These are phyloP conservation scores for Macrotus californicus DNA, from an alignment of 2,113 vertebrate genomes.

Conservation along the genomic window DNA sequence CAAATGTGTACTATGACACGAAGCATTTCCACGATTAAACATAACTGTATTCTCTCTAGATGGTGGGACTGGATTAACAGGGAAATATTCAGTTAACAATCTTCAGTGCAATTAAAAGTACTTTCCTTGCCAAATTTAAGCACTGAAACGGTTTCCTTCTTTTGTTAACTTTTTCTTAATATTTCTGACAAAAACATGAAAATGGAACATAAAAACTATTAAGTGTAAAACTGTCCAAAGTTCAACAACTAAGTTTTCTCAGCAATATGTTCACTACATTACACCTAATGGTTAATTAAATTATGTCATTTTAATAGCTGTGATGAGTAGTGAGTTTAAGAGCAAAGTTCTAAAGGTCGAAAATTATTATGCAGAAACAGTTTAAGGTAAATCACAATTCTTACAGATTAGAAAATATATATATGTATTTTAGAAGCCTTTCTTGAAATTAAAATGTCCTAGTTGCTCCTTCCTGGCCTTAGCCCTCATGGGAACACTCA, in stretches of 20 bases:
- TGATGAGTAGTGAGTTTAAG: not conserved
- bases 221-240: not conserved
- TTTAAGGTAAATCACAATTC: not conserved
- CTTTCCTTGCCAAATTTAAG: not conserved
- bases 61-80: not conserved
- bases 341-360: not conserved
- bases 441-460: not conserved
- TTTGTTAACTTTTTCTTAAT: not conserved
- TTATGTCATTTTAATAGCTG: not conserved
- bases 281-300: not conserved
- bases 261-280: not conserved
- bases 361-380: not conserved
- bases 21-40: not conserved
- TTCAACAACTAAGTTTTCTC: not conserved
- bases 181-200: conserved; percentile 3
- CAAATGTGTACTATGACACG: not conserved
- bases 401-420: not conserved
- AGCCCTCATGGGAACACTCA: not conserved
- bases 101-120: not conserved
- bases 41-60: not conserved
- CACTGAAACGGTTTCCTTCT: conserved; percentile 11
- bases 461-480: not conserved
- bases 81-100: not conserved
- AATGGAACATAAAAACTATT: not conserved
- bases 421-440: not conserved